Base-by-base conservation (phyloP, 2,797 vertebrate genomes). In the Apogon hyalosoma region DNA sequence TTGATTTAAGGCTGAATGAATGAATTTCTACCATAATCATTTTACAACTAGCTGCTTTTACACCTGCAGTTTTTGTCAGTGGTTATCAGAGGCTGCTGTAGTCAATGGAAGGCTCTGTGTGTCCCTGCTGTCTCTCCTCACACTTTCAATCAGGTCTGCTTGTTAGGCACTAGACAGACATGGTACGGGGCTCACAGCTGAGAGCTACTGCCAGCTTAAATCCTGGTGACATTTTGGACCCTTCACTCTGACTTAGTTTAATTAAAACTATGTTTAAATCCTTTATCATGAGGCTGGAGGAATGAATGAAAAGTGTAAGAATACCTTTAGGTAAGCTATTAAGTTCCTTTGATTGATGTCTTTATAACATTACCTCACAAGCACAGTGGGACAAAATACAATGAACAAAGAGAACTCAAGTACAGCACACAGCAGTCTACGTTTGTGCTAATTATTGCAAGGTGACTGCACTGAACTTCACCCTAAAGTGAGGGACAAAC, bases 221-320 rank as follows among this genome's bases (percentile, higher is more conserved):
- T 81, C 69, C 78, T 31, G 0, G 43, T 36, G 48, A 59, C 48
- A 55, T 62, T 69, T 41, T 39, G 61, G 46, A 36, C 50, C 47
- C 57, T 80, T 73, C 53, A 50, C 11, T 62, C 41, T 40, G 65
- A 68, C 66, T 54, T 53, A 54, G 21, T 63, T 69, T 61, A 57
- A 77, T 68, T 72, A 49, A 79, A 72, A 71, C 39, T 24, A 46
- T 7, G 9, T 24, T 42, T 19, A 38, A 61, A 69, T 58, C 51
- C 42, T 45, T 54, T 50, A 50, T 51, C 39, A 42, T 50, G 11
- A 46, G 52, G 40, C 31, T 15, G 0, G 7, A 43, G 3, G 24
- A 50, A 11, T 19, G 6, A 47, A 36, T 28, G 11, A 18, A 18
- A 40, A 33, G 9, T 18, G 2, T 10, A 61, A 31, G 4, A 47